Conservation (phyloP, 2,113 vertebrate genomes). For the Fregata magnificens region DNA sequence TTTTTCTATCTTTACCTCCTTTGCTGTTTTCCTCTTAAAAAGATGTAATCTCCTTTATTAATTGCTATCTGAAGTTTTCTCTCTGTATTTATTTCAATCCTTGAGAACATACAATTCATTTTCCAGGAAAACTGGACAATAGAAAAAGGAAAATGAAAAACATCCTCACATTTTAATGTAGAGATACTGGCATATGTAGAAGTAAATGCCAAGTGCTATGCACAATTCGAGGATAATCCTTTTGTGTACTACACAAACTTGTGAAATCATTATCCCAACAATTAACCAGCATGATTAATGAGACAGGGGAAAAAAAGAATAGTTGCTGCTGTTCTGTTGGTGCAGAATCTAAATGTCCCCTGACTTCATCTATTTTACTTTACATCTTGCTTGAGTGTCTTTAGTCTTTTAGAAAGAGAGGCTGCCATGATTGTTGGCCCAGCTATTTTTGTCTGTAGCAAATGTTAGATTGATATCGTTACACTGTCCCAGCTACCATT, state of each 20-base stretch:
- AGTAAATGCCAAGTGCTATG: neutral
- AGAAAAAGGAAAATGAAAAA: slow-evolving; percentile 19
- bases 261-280: slow-evolving; percentile 48
- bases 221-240: neutral
- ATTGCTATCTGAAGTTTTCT: neutral
- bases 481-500: neutral
- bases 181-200: neutral
- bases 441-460: neutral
- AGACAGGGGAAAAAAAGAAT: neutral
- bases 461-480: neutral
- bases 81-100: slow-evolving; percentile 15
- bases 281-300: slow-evolving; percentile 53
- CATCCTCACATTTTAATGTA: slow-evolving; percentile 18
- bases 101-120: slow-evolving; percentile 22
- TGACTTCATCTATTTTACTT: slow-evolving; percentile 12
- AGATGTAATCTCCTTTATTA: neutral
- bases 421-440: neutral
- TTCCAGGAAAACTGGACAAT: neutral
- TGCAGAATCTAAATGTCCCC: neutral
- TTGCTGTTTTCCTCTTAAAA: neutral
- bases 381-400: neutral
- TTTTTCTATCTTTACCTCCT: neutral
- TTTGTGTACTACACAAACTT: slow-evolving; percentile 42
- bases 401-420: neutral
- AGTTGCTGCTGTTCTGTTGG: neutral